phyloP scores from a whole-genome alignment of 2,888 invertebrate species.

The Rhabditoides inermis region DNA sequence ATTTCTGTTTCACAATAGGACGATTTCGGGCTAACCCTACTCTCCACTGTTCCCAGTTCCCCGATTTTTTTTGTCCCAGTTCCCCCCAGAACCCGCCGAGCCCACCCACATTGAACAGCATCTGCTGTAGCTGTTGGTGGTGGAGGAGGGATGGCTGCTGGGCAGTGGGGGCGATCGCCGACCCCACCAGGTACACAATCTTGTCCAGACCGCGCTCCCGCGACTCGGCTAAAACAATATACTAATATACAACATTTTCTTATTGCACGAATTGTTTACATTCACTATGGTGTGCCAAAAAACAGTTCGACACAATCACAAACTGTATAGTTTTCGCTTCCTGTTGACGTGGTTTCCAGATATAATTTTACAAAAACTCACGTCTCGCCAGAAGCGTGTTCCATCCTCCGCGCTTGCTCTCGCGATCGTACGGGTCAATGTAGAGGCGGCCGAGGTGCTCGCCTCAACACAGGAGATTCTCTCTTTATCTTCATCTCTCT shows the following conservation, averaged over 20 bases:
- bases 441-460: slow-evolving; percentile 40
- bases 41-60: too few relatives aligned
- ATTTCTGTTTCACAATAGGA: too few relatives aligned
- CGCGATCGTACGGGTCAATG: slow-evolving; percentile 46
- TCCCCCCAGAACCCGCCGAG: too few relatives aligned
- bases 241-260: too few relatives aligned
- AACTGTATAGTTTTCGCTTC: too few relatives aligned
- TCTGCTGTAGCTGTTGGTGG: slow-evolving; percentile 37
- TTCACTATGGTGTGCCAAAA: too few relatives aligned
- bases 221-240: slow-evolving; percentile 42
- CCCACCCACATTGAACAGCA: slow-evolving; percentile 41
- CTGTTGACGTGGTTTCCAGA: too few relatives aligned
- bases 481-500: too few relatives aligned
- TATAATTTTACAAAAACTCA: slow-evolving; percentile 11
- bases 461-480: slow-evolving; percentile 7
- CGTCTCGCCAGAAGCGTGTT: slow-evolving; percentile 42
- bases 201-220: slow-evolving; percentile 41
- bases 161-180: slow-evolving; percentile 33
- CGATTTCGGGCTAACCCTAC: too few relatives aligned
- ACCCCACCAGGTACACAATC: slow-evolving; percentile 46
- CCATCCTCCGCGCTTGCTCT: slow-evolving; percentile 43
- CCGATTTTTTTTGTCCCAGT: too few relatives aligned
- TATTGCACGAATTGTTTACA: too few relatives aligned
- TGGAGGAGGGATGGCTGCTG: slow-evolving; percentile 36
- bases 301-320: too few relatives aligned